These are phyloP conservation scores for Gari tellinella DNA, from an alignment of 2,888 invertebrate genomes.

Conservation along the genomic window DNA sequence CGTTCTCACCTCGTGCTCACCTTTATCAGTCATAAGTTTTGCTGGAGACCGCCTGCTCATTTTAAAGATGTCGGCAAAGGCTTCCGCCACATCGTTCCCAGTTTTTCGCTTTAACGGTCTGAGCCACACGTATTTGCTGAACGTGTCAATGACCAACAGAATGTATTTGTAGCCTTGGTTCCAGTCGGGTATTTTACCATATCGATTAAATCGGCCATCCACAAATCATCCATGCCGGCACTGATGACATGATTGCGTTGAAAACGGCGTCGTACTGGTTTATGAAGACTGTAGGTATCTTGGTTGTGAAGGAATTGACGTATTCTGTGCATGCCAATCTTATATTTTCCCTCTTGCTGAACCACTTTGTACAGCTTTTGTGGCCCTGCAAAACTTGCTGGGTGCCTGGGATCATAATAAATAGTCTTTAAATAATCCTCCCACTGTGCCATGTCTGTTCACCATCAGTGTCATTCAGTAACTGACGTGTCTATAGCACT, in stretches of 20 bases:
- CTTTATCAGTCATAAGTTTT: conserved; percentile 49
- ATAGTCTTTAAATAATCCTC: conserved; percentile 54
- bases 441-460: conserved; percentile 30
- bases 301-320: conserved; percentile 57
- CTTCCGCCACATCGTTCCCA: conserved; percentile 34
- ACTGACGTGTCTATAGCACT: neutral
- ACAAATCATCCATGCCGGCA: conserved; percentile 55
- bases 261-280: conserved; percentile 42
- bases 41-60: conserved; percentile 29
- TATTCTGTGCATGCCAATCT: conserved; percentile 58
- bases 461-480: neutral
- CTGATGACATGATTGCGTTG: conserved; percentile 43
- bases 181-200: conserved; percentile 54
- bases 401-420: conserved; percentile 42
- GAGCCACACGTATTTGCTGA: conserved; percentile 58
- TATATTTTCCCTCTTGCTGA: conserved; percentile 51
- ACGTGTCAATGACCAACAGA: conserved; percentile 48
- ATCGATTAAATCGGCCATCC: conserved; percentile 49
- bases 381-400: conserved; percentile 50
- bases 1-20: no score
- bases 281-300: conserved; percentile 54
- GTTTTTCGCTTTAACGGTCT: conserved; percentile 45
- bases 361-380: conserved; percentile 55
- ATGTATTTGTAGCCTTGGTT: conserved; percentile 44
- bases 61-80: conserved; percentile 44